Base-by-base conservation (phyloP, 1,140 invertebrate genomes). In the Trissolcus basalis region DNA sequence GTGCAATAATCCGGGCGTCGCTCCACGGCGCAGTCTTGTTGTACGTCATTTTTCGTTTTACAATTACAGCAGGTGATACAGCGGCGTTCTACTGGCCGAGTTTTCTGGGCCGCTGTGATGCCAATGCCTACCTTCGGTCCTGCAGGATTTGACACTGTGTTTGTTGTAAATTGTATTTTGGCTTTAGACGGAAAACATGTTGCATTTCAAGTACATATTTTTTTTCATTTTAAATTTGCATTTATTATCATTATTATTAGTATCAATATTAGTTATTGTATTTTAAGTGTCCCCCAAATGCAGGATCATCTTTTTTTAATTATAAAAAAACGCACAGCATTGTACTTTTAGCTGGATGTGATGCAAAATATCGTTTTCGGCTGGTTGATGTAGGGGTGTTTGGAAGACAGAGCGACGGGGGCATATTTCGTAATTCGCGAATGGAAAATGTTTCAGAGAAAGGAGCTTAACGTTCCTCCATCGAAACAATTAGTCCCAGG, bases 401-500 rank as follows among this genome's bases (percentile, higher is more conserved):
- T 47, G 44, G 44, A 3, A 12, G 56, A 11, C 10, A 47, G 44
- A 65, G 54, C 19, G 59, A 72, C 53, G 41, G 56, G 13, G 39
- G 27, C n/a, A n/a, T n/a, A n/a, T n/a, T n/a, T n/a, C n/a, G n/a
- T n/a, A 7, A 63, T 63, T 15, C 16, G 10, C 5, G 10, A 35
- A 35, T 35, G 33, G 33, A 35, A 35, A 10, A 35, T 6, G 10
- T 35, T 35, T 6, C 10, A 5, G 10, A 35, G 33, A 35, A 35
- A 35, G 5, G 5, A 35, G 10, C 43, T 67, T 11, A 50, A 58
- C n/a, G 35, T 58, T 43, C 63, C 14, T 77, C 79, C 67, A 85
- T 83, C 14, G 65, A 79, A 53, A 63, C 79, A 43, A 78, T 72
- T 79, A 3, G 19, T 0, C n/a, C 15, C n/a, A 1, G 87, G 87